Percentiles rank a stretch among this genome's conserved stretches.
Evolutionary conservation across 1,140 invertebrate species (phyloP).

Genomic region (Scaptomyza hsui): DNA sequence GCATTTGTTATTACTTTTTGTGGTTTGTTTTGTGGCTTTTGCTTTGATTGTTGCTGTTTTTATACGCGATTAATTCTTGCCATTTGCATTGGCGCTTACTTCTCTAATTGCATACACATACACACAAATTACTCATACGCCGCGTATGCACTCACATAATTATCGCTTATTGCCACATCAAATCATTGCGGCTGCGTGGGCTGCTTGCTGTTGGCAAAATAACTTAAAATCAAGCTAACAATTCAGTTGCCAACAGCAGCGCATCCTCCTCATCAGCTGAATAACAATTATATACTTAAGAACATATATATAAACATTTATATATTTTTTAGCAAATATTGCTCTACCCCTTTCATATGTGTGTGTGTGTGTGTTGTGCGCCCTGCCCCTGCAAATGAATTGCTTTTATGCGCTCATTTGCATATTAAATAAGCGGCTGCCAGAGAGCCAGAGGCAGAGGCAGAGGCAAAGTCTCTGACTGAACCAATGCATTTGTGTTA

Average conservation of each 20-base stretch:
- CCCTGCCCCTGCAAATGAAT: conserved; percentile 74
- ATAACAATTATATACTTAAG: conserved; percentile 67
- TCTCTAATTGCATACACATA: conserved; percentile 69
- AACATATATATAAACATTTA: conserved; percentile 42
- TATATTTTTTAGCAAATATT: conserved; percentile 78
- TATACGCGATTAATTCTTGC: conserved; percentile 71
- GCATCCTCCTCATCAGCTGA: conserved; percentile 70
- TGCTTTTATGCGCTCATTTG: conserved; percentile 81
- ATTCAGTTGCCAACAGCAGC: conserved; percentile 62
- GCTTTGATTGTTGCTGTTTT: conserved; percentile 26
- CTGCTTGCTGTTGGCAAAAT: conserved; percentile 32
- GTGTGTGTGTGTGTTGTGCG: conserved; percentile 5
- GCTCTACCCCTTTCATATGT: conserved; percentile 1
- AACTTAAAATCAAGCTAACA: conserved; percentile 23
- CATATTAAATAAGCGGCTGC: conserved; percentile 76
- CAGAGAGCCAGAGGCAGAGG: conserved; percentile 18
- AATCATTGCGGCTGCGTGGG: conserved; percentile 57
- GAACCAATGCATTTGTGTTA: conserved; percentile 49
- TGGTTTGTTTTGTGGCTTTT: conserved; percentile 47
- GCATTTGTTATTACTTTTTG: conserved; percentile 75
- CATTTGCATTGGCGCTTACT: conserved; percentile 73
- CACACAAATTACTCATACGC: conserved; percentile 77
- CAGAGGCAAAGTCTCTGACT: conserved; percentile 18
- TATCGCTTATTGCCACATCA: conserved; percentile 62
- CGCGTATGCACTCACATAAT: conserved; percentile 75